Evolutionary conservation across 1,140 invertebrate genomes (phyloP).

Genomic region (Stenopsyche tienmushanensis): DNA sequence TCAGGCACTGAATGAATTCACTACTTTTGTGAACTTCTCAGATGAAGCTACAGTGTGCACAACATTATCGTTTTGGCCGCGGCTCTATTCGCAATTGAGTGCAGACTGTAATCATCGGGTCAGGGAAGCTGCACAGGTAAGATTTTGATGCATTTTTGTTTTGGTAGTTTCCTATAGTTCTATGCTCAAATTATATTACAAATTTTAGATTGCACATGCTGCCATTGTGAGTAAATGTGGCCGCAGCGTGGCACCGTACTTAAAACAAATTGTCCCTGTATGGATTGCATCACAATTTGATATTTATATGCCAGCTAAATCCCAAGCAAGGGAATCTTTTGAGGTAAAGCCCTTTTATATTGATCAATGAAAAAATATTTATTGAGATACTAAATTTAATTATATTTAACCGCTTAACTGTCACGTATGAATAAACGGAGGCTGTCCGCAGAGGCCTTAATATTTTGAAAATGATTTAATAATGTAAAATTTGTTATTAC

Average conservation of each 20-base stretch:
- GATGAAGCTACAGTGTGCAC: constrained; percentile 62
- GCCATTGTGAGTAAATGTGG: constrained; percentile 67
- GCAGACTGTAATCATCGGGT: constrained; percentile 78
- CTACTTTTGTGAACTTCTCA: constrained; percentile 62
- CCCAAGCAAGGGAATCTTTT: constrained; percentile 70
- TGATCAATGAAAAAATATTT: neutral
- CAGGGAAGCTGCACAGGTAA: constrained; percentile 65
- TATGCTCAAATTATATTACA: neutral
- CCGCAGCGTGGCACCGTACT: constrained; percentile 72
- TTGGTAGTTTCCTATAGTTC: neutral
- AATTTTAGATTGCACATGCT: constrained; percentile 61
- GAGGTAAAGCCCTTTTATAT: constrained; percentile 50
- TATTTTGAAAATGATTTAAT: too few relatives aligned
- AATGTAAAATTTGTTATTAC: too few relatives aligned
- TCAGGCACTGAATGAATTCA: constrained; percentile 79
- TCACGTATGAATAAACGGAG: too few relatives aligned
- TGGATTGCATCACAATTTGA: constrained; percentile 83
- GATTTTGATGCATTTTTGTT: constrained; percentile 40
- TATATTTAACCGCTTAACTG: neutral
- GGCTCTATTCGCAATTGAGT: constrained; percentile 70
- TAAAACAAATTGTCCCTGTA: constrained; percentile 72
- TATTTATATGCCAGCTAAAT: constrained; percentile 75
- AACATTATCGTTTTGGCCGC: constrained; percentile 75
- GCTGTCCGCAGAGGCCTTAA: too few relatives aligned
- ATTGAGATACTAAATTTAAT: neutral